Conservation (phyloP, 1,140 invertebrate genomes). For the Portunus trituberculatus region DNA sequence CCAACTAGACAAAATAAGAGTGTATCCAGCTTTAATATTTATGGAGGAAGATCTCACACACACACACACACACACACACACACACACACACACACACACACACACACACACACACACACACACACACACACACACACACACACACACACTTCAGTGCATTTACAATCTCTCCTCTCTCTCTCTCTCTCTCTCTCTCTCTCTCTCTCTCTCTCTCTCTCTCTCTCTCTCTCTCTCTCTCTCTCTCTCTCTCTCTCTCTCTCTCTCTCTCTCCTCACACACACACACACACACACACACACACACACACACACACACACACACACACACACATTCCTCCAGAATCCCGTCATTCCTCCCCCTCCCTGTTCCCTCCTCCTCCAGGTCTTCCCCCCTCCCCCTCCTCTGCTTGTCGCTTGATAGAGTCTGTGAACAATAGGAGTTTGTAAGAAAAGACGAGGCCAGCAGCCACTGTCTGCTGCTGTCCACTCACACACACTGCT, state of each 20-base stretch:
- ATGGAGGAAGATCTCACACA: not conserved
- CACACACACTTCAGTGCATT: not conserved
- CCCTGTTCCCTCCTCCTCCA: not conserved
- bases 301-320: slow-evolving; percentile 9
- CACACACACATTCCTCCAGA: slow-evolving; percentile 3
- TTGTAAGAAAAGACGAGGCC: not conserved
- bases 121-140: slow-evolving; percentile 11
- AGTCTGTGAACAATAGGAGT: not conserved
- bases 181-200: too few species aligned
- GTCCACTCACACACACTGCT: not conserved
- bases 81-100: not conserved
- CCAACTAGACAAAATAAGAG: not conserved
- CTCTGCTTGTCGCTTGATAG: slow-evolving; percentile 45
- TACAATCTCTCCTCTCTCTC: too few species aligned
- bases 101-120: not conserved
- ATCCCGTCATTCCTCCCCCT: slow-evolving; percentile 17
- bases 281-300: slow-evolving; percentile 20
- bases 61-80: slow-evolving; percentile 10
- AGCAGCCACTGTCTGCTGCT: not conserved
- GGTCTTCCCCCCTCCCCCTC: not conserved
- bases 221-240: too few species aligned
- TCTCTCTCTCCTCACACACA: not conserved
- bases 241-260: too few species aligned
- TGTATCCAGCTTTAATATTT: slow-evolving; percentile 44
- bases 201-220: too few species aligned